Evolutionary conservation across 2,797 vertebrate species (phyloP), one percentile per base, ranked within the genome.

Genomic region (Hephaestus fuliginosus): DNA sequence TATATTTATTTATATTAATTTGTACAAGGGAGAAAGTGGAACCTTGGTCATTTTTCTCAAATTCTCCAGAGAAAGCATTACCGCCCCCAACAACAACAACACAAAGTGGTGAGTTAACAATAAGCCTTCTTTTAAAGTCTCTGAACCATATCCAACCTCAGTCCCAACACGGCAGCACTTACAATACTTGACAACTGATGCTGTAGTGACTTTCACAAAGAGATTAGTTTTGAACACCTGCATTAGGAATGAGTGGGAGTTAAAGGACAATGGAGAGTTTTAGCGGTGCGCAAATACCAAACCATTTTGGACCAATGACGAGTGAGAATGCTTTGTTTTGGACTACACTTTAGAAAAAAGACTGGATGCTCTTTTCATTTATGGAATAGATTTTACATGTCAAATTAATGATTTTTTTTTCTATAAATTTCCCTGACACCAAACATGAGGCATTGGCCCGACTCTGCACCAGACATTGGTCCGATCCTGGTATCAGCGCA

Each of bases 21-120:
- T 94, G 89, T 93, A 94, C 92, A 94, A 92, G 94, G 92, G 94
- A 94, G 93, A 91, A 95, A 95, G 95, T 95, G 95, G 95, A 96
- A 95, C 95, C 95, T 95, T 92, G 91, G 92, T 92, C 86, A 89
- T 91, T 81, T 64, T 60, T 78, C 84, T 85, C 68, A 86, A 83
- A 85, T 81, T 85, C 75, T 89, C 70, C 88, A 84, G 88, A 88
- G 85, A 93, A 86, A 84, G 88, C 91, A 85, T 92, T 30, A 86
- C 89, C 86, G 25, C 69, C 86, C 64, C 73, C 67, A 18, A 39
- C 22, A 5, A 41, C 51, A 66, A 77, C 71, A 83, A 86, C 68
- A 86, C 49, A 78, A 71, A 88, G 86, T 82, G 87, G 90, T 76
- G 82, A 90, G 75, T 85, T 74, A 61, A 76, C 44, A 83, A 81